Evolutionary conservation across 2,888 invertebrate species (phyloP).

Genomic region (Amblyjoppa proteus): DNA sequence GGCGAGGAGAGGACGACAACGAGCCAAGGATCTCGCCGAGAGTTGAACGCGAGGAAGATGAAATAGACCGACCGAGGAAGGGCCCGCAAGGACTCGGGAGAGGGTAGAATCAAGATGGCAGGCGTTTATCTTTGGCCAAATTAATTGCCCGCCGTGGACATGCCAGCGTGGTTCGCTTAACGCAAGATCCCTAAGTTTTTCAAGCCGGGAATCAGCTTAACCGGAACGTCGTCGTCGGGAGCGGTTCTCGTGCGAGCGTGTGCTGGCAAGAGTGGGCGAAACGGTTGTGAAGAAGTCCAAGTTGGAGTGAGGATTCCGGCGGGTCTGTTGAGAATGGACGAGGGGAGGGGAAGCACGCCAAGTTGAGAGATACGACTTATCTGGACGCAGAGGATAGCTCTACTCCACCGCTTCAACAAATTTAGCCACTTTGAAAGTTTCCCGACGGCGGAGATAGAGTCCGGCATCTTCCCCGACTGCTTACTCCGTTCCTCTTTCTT

Average conservation of each 20-base stretch:
- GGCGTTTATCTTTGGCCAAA: slow-evolving; percentile 41
- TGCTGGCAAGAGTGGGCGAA: slow-evolving; percentile 1
- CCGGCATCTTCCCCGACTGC: slow-evolving; percentile 24
- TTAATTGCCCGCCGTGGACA: slow-evolving; percentile 9
- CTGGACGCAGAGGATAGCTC: slow-evolving; percentile 58
- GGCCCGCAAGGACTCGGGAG: neutral
- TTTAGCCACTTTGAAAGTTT: slow-evolving; percentile 68
- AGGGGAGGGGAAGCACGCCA: slow-evolving; percentile 33
- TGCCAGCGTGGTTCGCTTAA: neutral
- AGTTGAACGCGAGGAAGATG: slow-evolving; percentile 8
- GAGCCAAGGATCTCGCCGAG: neutral
- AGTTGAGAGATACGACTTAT: slow-evolving; percentile 62
- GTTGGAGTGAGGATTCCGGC: slow-evolving; percentile 22
- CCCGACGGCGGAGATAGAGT: slow-evolving; percentile 36
- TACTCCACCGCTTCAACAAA: slow-evolving; percentile 60
- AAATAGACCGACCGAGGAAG: neutral
- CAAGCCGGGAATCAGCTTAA: neutral
- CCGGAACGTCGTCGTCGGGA: neutral
- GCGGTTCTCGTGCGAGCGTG: slow-evolving; percentile 5
- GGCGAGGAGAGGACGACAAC: neutral
- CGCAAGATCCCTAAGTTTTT: slow-evolving; percentile 19
- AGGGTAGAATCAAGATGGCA: slow-evolving; percentile 22
- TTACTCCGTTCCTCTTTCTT: neutral
- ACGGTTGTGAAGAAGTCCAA: neutral
- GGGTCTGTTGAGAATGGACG: neutral